Base-by-base conservation (phyloP, 2,888 invertebrate genomes). In the Hypolimnas misippus region DNA sequence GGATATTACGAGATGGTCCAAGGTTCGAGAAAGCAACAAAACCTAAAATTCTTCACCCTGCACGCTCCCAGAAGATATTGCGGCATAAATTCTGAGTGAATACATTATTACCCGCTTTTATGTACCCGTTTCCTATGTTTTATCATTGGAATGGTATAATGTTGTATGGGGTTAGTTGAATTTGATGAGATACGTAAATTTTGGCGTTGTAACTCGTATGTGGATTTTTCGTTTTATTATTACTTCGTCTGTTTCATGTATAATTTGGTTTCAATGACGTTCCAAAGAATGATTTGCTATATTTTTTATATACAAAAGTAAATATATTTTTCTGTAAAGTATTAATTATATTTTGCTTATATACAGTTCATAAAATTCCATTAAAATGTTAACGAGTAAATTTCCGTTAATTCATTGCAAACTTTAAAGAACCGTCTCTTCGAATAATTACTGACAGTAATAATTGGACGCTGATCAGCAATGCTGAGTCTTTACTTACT, bases 1-100 rank as follows among this genome's bases (percentile, higher is more conserved):
- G 14, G 25, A 49, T 49, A 49, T 49, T 29, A 49, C 25, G 7
- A 49, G 49, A 49, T 49, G 21, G 29, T 25, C 25, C 29, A 49
- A 19, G 8, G 29, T 29, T 25, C 25, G 29, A 29, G 49, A 6
- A n/a, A 25, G 25, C n/a, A 44, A 53, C 14, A 53, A 33, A 21
- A 46, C 35, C 25, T 25, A 16, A 21, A 42, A 31, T 50, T 55
- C 17, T 51, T 52, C 7, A 33, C 60, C 57, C 64, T 51, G 61
- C 64, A 58, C 66, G 53, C 56, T 65, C 51, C 61, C 52, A 58
- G 61, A 70, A 71, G 74, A 76, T 74, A 77, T 78, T 75, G 72
- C 67, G 62, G 69, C 71, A 81, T 81, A 83, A 81, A 82, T 82
- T 73, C 70, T 57, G 66, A 65, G 62, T 56, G 71, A 73, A 76